Percentiles rank a stretch among this genome's conserved stretches.
phyloP scores from a whole-genome alignment of 2,113 vertebrate genomes.

The Urocynchramus pylzowi region DNA sequence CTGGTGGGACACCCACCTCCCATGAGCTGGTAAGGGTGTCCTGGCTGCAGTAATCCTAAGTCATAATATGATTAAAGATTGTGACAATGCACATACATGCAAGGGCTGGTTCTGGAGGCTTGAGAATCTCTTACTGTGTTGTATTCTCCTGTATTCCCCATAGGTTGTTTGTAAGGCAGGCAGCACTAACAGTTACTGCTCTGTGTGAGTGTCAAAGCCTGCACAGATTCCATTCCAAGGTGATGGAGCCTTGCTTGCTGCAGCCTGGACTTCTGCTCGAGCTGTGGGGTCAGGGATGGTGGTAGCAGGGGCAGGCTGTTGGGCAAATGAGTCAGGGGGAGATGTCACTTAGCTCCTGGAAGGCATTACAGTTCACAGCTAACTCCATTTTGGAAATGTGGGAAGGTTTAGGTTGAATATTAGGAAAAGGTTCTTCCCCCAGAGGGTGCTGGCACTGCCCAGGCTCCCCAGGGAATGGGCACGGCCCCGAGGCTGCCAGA shows the following conservation, averaged over 20 bases:
- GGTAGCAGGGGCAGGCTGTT: not conserved
- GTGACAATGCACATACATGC: fast-evolving
- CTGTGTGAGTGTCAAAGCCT: not conserved
- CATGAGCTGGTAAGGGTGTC: not conserved
- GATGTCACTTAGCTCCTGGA: not conserved
- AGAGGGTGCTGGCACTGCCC: not conserved
- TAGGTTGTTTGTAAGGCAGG: not conserved
- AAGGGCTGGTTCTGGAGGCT: not conserved
- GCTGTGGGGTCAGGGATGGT: not conserved
- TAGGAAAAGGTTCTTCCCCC: not conserved
- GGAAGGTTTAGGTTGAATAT: not conserved
- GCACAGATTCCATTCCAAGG: not conserved
- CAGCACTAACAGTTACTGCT: not conserved
- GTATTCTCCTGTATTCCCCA: not conserved
- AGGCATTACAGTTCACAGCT: not conserved
- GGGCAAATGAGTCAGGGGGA: fast-evolving
- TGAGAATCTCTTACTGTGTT: not conserved
- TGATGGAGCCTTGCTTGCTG: fast-evolving
- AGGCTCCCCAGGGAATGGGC: not conserved
- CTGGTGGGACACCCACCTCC: not conserved
- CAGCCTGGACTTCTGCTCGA: fast-evolving
- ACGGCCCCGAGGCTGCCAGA: not conserved
- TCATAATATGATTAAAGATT: not conserved
- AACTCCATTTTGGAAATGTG: not conserved
- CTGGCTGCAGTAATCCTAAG: not conserved